Evolutionary conservation across 2,797 vertebrate genomes (phyloP).

Genomic region (Neoniphon sammara): DNA sequence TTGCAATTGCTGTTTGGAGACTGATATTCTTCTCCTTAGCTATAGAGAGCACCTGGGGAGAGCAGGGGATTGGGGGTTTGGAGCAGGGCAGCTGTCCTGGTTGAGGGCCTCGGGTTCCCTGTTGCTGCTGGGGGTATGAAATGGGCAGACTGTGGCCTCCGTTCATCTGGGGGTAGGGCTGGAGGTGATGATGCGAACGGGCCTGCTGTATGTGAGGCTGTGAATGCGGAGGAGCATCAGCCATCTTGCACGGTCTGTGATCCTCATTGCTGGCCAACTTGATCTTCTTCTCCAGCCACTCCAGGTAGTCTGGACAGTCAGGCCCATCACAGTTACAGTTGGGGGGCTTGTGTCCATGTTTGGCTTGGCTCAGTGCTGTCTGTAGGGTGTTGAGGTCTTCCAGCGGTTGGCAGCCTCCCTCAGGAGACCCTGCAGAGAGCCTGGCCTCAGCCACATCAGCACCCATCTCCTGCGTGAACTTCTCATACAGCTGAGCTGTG

Average conservation of each 20-base stretch:
- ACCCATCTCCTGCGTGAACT: slow-evolving; percentile 92
- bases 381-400: slow-evolving; percentile 92
- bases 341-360: slow-evolving; percentile 94
- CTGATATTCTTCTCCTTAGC: slow-evolving; percentile 98
- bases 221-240: slow-evolving; percentile 68
- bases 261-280: slow-evolving; percentile 83
- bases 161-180: slow-evolving; percentile 70
- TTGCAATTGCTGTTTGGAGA: slow-evolving; percentile 97
- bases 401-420: slow-evolving; percentile 67
- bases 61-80: slow-evolving; percentile 88
- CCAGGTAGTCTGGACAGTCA: slow-evolving; percentile 97
- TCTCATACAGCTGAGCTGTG: slow-evolving; percentile 89
- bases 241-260: slow-evolving; percentile 75
- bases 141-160: slow-evolving; percentile 61
- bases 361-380: slow-evolving; percentile 90
- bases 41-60: slow-evolving; percentile 93
- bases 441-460: slow-evolving; percentile 59
- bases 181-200: slow-evolving; percentile 66
- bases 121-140: slow-evolving; percentile 72
- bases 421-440: slow-evolving; percentile 62
- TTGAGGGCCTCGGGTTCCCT: slow-evolving; percentile 55
- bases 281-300: slow-evolving; percentile 98
- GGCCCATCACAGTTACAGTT: slow-evolving; percentile 97
- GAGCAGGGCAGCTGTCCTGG: slow-evolving; percentile 68
- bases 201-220: slow-evolving; percentile 65